Evolutionary conservation across 2,888 invertebrate genomes (phyloP).

Genomic region (Apodemia mormo): DNA sequence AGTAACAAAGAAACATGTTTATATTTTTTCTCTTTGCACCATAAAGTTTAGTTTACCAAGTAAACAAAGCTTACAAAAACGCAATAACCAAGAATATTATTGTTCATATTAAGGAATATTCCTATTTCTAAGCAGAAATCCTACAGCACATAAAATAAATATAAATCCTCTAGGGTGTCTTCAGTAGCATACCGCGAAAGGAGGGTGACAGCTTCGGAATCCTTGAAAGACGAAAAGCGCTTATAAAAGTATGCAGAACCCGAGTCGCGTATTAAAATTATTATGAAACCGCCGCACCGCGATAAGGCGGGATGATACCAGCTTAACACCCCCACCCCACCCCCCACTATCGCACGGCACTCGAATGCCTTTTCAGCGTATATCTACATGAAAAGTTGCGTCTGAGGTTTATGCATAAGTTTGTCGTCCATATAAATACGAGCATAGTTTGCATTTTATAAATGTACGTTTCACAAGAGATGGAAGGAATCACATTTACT

Average conservation of each 20-base stretch:
- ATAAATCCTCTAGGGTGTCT: slow-evolving; percentile 63
- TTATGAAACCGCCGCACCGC: slow-evolving; percentile 71
- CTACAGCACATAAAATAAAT: slow-evolving; percentile 51
- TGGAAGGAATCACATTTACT: neutral
- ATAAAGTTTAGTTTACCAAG: too few relatives aligned
- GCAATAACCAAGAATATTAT: neutral
- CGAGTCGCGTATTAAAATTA: slow-evolving; percentile 72
- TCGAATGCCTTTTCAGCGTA: slow-evolving; percentile 67
- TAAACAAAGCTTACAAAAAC: neutral
- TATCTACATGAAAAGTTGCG: slow-evolving; percentile 67
- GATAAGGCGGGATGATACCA: slow-evolving; percentile 72
- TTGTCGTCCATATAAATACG: slow-evolving; percentile 40
- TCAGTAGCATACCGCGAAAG: slow-evolving; percentile 56
- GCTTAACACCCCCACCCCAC: slow-evolving; percentile 60
- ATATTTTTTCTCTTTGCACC: too few relatives aligned
- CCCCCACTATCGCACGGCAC: slow-evolving; percentile 49
- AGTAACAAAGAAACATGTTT: too few relatives aligned
- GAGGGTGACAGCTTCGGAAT: slow-evolving; percentile 58
- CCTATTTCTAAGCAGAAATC: neutral
- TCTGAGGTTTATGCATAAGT: slow-evolving; percentile 63
- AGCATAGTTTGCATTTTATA: slow-evolving; percentile 21
- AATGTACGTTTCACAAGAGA: neutral
- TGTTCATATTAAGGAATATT: neutral
- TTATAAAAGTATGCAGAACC: slow-evolving; percentile 62
- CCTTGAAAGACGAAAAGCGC: slow-evolving; percentile 52